Base-by-base conservation (phyloP, 2,797 vertebrate species). In the Anomalospiza imberbis region DNA sequence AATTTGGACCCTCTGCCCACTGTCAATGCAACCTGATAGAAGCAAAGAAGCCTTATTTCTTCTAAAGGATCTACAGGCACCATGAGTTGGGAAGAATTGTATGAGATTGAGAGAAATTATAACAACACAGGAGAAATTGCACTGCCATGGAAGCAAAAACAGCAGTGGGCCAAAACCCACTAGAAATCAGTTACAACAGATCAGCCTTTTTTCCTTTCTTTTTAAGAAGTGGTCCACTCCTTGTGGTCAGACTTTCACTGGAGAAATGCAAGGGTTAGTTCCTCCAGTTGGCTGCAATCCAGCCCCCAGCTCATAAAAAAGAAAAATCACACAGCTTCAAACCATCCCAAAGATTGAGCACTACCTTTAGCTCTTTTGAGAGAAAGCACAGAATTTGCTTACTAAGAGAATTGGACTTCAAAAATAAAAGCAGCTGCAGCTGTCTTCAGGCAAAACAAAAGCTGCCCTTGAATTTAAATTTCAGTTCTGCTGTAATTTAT, bases 361-460 rank as follows among this genome's bases (percentile, higher is more conserved):
- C 48, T 93, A 96, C 92, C 91, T 96, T 79, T 47, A 93, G 93
- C 62, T 89, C 75, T 87, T 92, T 65, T n/a, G 85, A 95, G 58
- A 89, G 50, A 88, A 89, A 88, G 79, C 20, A 10, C 34, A 74
- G 71, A 79, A 94, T 91, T 85, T 91, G 89, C 93, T 94, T 94
- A 91, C 94, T 97, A 96, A 86, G 91, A 75, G 85, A 97, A 91
- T 57, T 96, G 72, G 70, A 77, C 65, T 91, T 92, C 47, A 94
- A 91, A 93, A 94, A 95, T 95, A 91, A 95, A 91, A 92, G 85
- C 94, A 93, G 94, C 76, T 89, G 92, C 87, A 96, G 90, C 88
- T 96, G 94, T 93, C 92, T 97, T 96, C 88, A 94, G 89, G 90
- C 86, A 93, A 96, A 95, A 97, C 90, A 95, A 96, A 97, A 95